phyloP scores from a whole-genome alignment of 2,113 vertebrate species.

The Tonatia bakeri region DNA sequence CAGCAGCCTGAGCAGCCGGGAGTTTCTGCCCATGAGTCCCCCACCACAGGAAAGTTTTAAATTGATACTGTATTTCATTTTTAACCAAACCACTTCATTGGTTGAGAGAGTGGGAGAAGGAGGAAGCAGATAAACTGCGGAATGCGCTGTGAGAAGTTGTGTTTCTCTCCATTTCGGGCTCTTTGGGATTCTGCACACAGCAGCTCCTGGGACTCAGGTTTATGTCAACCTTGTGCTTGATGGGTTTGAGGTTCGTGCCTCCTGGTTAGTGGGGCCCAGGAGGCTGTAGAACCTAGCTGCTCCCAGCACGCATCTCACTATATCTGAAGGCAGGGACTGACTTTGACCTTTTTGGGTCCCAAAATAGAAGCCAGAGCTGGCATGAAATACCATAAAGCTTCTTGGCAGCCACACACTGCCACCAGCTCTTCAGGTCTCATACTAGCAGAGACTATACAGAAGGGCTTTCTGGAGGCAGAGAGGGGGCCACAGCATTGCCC shows the following conservation, averaged over 20 bases:
- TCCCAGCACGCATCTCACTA: background rate
- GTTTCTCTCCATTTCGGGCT: background rate
- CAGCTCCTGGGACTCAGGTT: constrained; percentile 48
- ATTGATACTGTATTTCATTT: background rate
- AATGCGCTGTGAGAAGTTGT: rapidly evolving
- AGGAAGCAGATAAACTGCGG: background rate
- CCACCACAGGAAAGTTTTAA: background rate
- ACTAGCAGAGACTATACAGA: background rate
- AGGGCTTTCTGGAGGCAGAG: rapidly evolving
- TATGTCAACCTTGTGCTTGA: constrained; percentile 43
- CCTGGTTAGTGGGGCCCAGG: constrained; percentile 71
- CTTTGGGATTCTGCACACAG: constrained; percentile 1
- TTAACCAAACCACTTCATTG: background rate
- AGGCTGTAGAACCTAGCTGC: constrained; percentile 73
- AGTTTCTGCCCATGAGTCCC: background rate
- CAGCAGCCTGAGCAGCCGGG: background rate
- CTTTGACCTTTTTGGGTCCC: constrained; percentile 77
- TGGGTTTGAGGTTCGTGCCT: constrained; percentile 26
- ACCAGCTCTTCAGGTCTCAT: background rate
- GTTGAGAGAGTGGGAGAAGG: background rate
- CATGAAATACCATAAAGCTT: constrained; percentile 64
- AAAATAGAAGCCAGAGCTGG: constrained; percentile 41
- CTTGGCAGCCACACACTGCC: background rate
- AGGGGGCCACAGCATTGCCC: rapidly evolving
- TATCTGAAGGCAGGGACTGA: constrained; percentile 9